Conservation (phyloP, 2,888 invertebrate genomes). For the Minunthozetes semirufus region DNA sequence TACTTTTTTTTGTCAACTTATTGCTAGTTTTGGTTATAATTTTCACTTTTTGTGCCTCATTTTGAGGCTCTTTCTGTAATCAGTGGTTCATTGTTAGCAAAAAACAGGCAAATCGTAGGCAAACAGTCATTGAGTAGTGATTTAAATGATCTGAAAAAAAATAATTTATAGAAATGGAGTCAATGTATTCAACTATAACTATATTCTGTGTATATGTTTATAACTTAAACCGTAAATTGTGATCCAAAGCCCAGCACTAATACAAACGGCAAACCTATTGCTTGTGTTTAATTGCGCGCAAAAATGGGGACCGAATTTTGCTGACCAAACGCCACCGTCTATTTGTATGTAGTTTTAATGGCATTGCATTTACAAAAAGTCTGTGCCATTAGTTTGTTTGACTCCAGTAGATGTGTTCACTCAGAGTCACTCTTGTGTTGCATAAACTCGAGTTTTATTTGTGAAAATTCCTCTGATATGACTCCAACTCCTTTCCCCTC, state of each 20-base stretch:
- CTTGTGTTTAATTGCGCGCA: slow-evolving; percentile 21
- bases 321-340: slow-evolving; percentile 23
- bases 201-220: neutral
- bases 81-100: slow-evolving; percentile 1
- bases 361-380: slow-evolving; percentile 26
- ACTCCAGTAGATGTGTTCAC: neutral
- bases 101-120: slow-evolving; percentile 7
- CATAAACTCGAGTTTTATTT: slow-evolving; percentile 20
- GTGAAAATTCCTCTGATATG: neutral
- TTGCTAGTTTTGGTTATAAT: neutral
- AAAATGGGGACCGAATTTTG: slow-evolving; percentile 12
- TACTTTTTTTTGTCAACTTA: slow-evolving; percentile 2
- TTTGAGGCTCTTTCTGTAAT: neutral
- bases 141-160: neutral
- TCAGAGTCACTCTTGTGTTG: neutral
- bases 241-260: neutral
- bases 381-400: slow-evolving; percentile 21
- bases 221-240: slow-evolving; percentile 21
- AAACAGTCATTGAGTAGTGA: slow-evolving; percentile 4
- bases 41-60: neutral
- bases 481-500: neutral
- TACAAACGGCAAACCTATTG: slow-evolving; percentile 22
- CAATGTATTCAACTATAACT: neutral
- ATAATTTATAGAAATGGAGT: slow-evolving; percentile 1
- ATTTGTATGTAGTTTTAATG: slow-evolving; percentile 21